A percentile compares a stretch with the other conserved stretches of the same genome.
Conservation (phyloP, 2,113 vertebrate genomes). For the Tursiops truncatus region DNA sequence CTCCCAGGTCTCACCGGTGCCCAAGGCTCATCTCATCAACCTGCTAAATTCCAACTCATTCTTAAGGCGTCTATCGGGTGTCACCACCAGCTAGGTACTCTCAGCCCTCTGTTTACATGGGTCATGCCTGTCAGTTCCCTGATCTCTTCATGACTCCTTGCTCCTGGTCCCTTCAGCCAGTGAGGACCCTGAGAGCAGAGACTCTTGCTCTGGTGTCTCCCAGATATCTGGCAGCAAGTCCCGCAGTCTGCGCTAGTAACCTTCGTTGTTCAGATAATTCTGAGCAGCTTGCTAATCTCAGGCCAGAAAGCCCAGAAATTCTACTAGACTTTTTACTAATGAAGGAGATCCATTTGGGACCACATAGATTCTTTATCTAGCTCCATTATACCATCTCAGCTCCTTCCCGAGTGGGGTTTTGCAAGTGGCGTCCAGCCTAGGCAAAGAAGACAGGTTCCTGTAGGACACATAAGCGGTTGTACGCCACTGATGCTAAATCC, state of each 20-base stretch:
- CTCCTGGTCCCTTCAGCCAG: background rate
- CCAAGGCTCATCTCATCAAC: background rate
- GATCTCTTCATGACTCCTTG: background rate
- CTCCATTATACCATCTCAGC: background rate
- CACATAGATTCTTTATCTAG: background rate
- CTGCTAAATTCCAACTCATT: background rate
- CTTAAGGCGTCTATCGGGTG: background rate
- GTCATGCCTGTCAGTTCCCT: accelerated
- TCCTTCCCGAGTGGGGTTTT: background rate
- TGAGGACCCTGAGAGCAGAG: background rate
- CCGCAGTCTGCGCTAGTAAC: background rate
- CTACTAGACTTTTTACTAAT: background rate
- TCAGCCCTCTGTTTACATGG: no score
- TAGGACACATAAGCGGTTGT: accelerated
- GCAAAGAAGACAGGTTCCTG: background rate
- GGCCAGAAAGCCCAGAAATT: background rate
- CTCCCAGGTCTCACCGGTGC: background rate
- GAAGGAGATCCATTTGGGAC: background rate
- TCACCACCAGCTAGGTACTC: background rate
- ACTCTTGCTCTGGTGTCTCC: background rate
- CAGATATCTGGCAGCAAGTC: background rate
- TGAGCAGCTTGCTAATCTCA: background rate
- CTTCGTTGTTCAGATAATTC: background rate
- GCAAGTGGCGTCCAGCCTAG: background rate
- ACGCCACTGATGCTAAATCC: background rate